Percentiles rank a stretch among this genome's conserved stretches.
Conservation (phyloP, 1,140 invertebrate species). For the Zaprionus camerounensis region DNA sequence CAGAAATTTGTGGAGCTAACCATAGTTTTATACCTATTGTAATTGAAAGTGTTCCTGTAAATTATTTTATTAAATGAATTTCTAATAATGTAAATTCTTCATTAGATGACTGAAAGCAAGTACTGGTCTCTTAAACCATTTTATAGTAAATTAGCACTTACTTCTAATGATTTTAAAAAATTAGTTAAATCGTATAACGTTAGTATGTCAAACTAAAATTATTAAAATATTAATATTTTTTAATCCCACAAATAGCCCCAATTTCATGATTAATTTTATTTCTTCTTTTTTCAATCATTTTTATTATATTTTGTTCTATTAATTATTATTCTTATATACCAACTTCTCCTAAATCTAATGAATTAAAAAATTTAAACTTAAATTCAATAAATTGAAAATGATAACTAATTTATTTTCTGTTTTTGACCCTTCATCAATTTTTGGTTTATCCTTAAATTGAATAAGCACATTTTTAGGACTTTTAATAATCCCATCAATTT, state of each 20-base stretch:
- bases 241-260: slow-evolving; percentile 86
- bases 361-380: slow-evolving; percentile 70
- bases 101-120: slow-evolving; percentile 88
- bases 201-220: slow-evolving; percentile 87
- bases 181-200: slow-evolving; percentile 86
- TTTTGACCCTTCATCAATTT: slow-evolving; percentile 85
- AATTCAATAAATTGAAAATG: slow-evolving; percentile 85
- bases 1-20: too few relatives aligned
- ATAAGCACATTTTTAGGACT: slow-evolving; percentile 84
- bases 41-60: slow-evolving; percentile 83
- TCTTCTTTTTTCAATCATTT: slow-evolving; percentile 67
- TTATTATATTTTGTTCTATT: slow-evolving; percentile 84
- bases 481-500: slow-evolving; percentile 84
- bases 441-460: slow-evolving; percentile 86
- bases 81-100: slow-evolving; percentile 84
- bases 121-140: slow-evolving; percentile 86
- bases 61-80: slow-evolving; percentile 83
- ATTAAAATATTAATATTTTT: slow-evolving; percentile 86
- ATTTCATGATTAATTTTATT: slow-evolving; percentile 85
- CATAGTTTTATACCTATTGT: too few relatives aligned
- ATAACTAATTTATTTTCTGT: slow-evolving; percentile 86
- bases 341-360: slow-evolving; percentile 35
- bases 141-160: slow-evolving; percentile 85
- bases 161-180: slow-evolving; percentile 86
- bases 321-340: slow-evolving; percentile 84